Evolutionary conservation across 2,797 vertebrate species (phyloP).

Genomic region (Pagetopsis macropterus): DNA sequence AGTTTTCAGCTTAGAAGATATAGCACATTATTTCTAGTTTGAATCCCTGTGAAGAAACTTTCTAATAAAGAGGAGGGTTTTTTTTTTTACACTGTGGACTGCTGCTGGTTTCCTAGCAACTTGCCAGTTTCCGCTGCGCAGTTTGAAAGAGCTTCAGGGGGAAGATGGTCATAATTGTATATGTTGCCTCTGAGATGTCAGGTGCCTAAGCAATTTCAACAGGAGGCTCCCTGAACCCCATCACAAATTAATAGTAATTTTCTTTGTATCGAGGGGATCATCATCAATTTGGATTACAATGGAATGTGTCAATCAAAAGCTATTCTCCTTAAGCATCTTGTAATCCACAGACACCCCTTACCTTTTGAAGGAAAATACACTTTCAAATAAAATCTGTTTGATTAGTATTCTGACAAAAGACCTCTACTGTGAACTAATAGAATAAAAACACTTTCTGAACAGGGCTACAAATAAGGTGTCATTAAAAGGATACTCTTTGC

Average conservation of each 20-base stretch:
- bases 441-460: constrained; percentile 10
- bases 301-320: constrained; percentile 58
- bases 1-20: constrained; percentile 22
- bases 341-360: constrained; percentile 29
- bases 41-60: constrained; percentile 50
- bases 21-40: constrained; percentile 32
- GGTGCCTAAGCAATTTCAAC: constrained; percentile 62
- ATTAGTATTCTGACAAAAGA: not conserved
- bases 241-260: constrained; percentile 72
- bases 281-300: constrained; percentile 65
- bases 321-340: constrained; percentile 37
- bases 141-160: constrained; percentile 62
- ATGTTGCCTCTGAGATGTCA: constrained; percentile 61
- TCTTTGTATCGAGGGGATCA: constrained; percentile 57
- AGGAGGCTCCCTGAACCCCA: constrained; percentile 58
- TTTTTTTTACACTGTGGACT: constrained; percentile 38
- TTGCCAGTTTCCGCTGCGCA: constrained; percentile 61
- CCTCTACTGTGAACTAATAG: not conserved
- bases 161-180: constrained; percentile 59
- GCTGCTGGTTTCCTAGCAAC: constrained; percentile 84
- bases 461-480: not conserved
- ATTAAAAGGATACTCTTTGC: not conserved
- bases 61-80: constrained; percentile 20
- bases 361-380: constrained; percentile 18
- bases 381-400: constrained; percentile 21